These are phyloP conservation scores for Xenopus laevis DNA, from an alignment of 2,113 vertebrate species.

Conservation along the genomic window DNA sequence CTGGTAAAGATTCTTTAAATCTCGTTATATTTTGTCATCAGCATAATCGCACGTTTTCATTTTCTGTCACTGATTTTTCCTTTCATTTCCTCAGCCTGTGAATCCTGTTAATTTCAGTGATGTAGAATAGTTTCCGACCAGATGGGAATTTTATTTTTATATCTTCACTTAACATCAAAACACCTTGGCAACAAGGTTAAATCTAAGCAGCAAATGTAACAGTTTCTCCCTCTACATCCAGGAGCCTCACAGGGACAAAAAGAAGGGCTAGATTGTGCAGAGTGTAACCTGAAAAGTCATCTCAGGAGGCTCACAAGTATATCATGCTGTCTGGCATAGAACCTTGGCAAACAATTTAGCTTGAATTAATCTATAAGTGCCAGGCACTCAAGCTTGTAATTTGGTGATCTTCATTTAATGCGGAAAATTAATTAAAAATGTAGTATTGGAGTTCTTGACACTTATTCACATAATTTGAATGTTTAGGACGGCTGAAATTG, in stretches of 20 bases:
- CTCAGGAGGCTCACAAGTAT: background rate
- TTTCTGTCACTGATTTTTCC: background rate
- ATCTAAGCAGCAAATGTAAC: conserved; percentile 12
- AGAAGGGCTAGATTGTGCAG: background rate
- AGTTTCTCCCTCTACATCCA: conserved; percentile 2
- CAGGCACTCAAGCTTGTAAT: conserved; percentile 30
- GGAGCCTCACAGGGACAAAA: background rate
- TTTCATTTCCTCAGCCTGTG: background rate
- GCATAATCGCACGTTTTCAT: conserved; percentile 4
- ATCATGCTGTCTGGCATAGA: conserved; percentile 2
- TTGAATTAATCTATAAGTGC: conserved; percentile 28
- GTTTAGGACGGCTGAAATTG: background rate
- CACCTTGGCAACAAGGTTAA: conserved; percentile 16
- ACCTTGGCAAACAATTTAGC: conserved; percentile 30
- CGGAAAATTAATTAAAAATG: conserved; percentile 34
- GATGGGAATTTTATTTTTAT: conserved; percentile 28
- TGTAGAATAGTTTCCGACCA: background rate
- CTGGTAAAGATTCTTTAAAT: background rate
- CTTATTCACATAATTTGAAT: conserved; percentile 6
- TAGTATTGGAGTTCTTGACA: conserved; percentile 23
- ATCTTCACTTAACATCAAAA: conserved; percentile 15
- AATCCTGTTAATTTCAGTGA: background rate
- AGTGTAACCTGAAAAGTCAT: background rate
- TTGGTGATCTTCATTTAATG: conserved; percentile 38
- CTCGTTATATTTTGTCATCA: conserved; percentile 1